Percentiles rank a stretch among this genome's conserved stretches.
Evolutionary conservation across 1,140 invertebrate species (phyloP).

Genomic region (Zaprionus ghesquierei): DNA sequence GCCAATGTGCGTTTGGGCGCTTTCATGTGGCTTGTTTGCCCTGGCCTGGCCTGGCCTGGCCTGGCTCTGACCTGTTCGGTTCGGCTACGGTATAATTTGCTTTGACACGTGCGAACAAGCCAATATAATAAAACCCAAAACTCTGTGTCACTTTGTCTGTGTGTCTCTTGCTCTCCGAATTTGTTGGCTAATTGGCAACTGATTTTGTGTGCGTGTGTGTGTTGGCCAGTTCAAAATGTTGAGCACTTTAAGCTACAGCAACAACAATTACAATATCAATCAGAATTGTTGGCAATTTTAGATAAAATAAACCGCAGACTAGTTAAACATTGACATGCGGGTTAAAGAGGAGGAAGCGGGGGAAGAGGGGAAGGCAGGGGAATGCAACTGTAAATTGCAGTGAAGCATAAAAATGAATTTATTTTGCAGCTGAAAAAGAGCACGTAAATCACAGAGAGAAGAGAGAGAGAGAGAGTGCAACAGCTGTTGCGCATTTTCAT

Average conservation of each 20-base stretch:
- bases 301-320: neutral
- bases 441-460: neutral
- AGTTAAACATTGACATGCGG: neutral
- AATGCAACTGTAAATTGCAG: conserved; percentile 3
- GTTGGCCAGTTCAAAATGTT: conserved; percentile 1
- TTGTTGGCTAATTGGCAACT: conserved; percentile 27
- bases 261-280: conserved; percentile 13
- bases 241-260: neutral
- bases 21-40: neutral
- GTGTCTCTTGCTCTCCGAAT: neutral
- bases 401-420: conserved; percentile 23
- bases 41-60: neutral
- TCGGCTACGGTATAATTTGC: conserved; percentile 2
- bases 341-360: neutral
- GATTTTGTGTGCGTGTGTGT: conserved; percentile 11
- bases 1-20: conserved; percentile 14
- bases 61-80: neutral
- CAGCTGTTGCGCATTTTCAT: neutral
- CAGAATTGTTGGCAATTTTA: neutral
- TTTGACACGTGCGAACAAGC: neutral
- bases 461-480: neutral
- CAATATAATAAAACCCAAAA: neutral
- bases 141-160: neutral
- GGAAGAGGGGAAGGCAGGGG: neutral
- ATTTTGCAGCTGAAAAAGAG: neutral